Conservation (phyloP, 2,113 vertebrate species). For the Stomatorhinus ivindoensis region DNA sequence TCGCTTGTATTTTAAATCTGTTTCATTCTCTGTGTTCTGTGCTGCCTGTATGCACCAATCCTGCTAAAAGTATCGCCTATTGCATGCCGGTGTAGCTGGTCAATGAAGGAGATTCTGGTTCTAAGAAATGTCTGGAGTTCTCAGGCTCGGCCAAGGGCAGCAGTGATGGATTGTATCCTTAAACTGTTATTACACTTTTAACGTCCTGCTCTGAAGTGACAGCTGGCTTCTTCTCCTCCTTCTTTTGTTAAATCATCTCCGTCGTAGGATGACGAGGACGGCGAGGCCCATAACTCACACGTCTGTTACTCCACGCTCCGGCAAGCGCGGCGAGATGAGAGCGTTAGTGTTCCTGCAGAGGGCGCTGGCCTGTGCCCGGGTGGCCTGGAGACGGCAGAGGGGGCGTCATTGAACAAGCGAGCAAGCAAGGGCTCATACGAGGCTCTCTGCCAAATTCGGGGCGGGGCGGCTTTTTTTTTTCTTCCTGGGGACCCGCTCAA, state of each 20-base stretch:
- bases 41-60: neutral
- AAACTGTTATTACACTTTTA: slow-evolving; percentile 98
- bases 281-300: slow-evolving; percentile 77
- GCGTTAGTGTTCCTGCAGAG: slow-evolving; percentile 71
- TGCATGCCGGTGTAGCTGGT: neutral
- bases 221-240: slow-evolving; percentile 58
- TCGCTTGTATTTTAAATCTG: neutral
- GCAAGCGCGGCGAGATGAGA: slow-evolving; percentile 74
- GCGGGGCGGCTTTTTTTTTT: slow-evolving; percentile 55
- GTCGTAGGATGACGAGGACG: slow-evolving; percentile 62
- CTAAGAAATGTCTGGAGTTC: slow-evolving; percentile 81
- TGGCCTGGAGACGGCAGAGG: slow-evolving; percentile 64
- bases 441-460: slow-evolving; percentile 51
- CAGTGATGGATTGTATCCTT: slow-evolving; percentile 97
- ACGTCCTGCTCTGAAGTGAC: slow-evolving; percentile 79
- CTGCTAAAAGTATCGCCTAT: neutral
- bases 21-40: neutral
- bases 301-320: slow-evolving; percentile 60
- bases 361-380: slow-evolving; percentile 68
- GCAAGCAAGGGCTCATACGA: slow-evolving; percentile 57
- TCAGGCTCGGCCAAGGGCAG: slow-evolving; percentile 66
- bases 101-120: slow-evolving; percentile 25
- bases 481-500: neutral
- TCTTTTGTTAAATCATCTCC: slow-evolving; percentile 49
- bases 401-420: slow-evolving; percentile 71